A percentile compares a stretch with the other conserved stretches of the same genome.
These are phyloP conservation scores for Parambassis ranga DNA, from an alignment of 2,797 vertebrate species.

Conservation along the genomic window DNA sequence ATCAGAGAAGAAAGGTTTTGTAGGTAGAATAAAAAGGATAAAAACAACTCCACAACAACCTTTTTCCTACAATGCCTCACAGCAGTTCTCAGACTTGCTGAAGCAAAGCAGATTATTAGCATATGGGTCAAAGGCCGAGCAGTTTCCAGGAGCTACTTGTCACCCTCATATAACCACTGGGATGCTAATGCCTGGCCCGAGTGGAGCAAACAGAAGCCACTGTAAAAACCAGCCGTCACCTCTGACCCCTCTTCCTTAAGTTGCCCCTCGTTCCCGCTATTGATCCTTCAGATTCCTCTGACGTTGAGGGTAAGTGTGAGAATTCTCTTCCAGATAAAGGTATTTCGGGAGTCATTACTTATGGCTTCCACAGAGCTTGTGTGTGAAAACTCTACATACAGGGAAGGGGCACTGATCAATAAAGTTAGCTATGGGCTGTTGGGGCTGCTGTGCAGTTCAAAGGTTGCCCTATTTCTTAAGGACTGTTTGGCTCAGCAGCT, in stretches of 20 bases:
- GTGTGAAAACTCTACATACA: constrained; percentile 60
- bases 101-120: constrained; percentile 15
- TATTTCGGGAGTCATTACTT: constrained; percentile 59
- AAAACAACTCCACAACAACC: not conserved
- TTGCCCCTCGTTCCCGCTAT: constrained; percentile 52
- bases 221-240: constrained; percentile 57
- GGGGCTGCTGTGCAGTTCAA: constrained; percentile 28
- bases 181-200: constrained; percentile 48
- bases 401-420: constrained; percentile 40
- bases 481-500: not conserved
- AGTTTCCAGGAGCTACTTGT: constrained; percentile 51
- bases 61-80: not conserved
- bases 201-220: constrained; percentile 56
- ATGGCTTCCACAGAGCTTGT: constrained; percentile 27
- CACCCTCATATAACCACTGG: constrained; percentile 48
- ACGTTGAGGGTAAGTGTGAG: constrained; percentile 69
- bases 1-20: too few relatives aligned
- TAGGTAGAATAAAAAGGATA: too few relatives aligned
- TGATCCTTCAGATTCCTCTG: constrained; percentile 71
- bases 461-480: constrained; percentile 37
- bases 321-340: constrained; percentile 62
- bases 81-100: constrained; percentile 7
- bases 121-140: constrained; percentile 53
- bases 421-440: constrained; percentile 19
- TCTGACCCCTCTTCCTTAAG: constrained; percentile 61